A percentile compares a stretch with the other conserved stretches of the same genome.
These are phyloP conservation scores for Hesperia comma DNA, from an alignment of 2,888 invertebrate species.

Conservation along the genomic window DNA sequence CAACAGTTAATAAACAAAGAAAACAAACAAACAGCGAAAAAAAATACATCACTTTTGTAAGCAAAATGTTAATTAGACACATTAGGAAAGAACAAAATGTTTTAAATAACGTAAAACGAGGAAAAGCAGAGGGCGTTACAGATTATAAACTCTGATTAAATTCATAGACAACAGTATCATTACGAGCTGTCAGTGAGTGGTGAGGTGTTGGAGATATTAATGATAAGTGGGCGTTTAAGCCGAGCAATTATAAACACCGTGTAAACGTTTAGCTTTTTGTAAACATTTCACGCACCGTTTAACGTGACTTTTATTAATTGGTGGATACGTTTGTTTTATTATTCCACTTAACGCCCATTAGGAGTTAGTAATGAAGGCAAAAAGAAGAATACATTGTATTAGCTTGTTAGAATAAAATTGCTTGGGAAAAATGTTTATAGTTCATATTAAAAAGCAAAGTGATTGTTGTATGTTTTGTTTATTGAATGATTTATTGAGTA, in stretches of 20 bases:
- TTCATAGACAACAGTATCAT: conserved; percentile 39
- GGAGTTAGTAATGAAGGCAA: conserved; percentile 21
- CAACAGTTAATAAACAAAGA: too few relatives aligned
- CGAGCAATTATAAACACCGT: conserved; percentile 53
- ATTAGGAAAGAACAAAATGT: conserved; percentile 28
- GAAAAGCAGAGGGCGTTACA: conserved; percentile 36
- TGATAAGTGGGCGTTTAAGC: conserved; percentile 38
- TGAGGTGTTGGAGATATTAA: conserved; percentile 54
- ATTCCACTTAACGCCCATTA: conserved; percentile 10
- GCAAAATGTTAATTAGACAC: conserved; percentile 23
- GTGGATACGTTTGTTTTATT: conserved; percentile 31
- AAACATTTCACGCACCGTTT: conserved; percentile 66
- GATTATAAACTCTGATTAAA: conserved; percentile 38
- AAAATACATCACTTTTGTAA: conserved; percentile 7
- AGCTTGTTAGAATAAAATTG: conserved; percentile 18
- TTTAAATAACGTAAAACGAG: conserved; percentile 29
- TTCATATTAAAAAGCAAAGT: neutral
- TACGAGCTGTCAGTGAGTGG: conserved; percentile 51
- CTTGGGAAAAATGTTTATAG: conserved; percentile 1
- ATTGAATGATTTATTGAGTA: too few relatives aligned
- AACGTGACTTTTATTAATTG: conserved; percentile 46
- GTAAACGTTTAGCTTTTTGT: conserved; percentile 58
- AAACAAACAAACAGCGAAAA: neutral
- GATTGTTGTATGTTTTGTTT: neutral
- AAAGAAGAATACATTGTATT: conserved; percentile 17